These are phyloP conservation scores for Aphelenchoides fujianensis DNA, from an alignment of 1,140 invertebrate species.

Conservation along the genomic window DNA sequence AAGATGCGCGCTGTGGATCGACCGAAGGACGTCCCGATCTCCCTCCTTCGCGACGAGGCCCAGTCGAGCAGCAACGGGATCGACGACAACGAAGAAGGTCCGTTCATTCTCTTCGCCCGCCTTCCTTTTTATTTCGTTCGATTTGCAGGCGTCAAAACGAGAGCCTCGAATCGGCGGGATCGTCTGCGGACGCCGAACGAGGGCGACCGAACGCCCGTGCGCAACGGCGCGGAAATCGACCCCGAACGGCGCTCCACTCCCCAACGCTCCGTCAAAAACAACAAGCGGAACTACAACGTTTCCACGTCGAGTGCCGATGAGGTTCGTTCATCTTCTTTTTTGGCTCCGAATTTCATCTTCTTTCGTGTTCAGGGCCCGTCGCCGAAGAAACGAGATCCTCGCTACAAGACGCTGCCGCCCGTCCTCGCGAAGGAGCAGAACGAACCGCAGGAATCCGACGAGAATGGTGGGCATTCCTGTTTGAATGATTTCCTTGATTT, in stretches of 20 bases:
- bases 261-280: constrained; percentile 5
- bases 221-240: neutral
- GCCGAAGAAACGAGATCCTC: neutral
- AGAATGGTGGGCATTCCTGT: neutral
- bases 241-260: constrained; percentile 2
- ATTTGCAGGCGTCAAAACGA: neutral
- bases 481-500: no score
- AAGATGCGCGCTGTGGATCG: constrained; percentile 70
- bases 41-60: neutral
- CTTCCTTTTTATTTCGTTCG: neutral
- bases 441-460: neutral
- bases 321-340: neutral
- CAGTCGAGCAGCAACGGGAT: neutral
- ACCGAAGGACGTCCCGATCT: constrained; percentile 12
- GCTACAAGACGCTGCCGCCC: neutral
- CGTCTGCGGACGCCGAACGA: constrained; percentile 5
- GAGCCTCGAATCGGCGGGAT: constrained; percentile 10
- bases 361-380: neutral
- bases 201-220: neutral
- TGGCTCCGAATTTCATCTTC: neutral
- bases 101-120: neutral
- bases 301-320: constrained; percentile 12
- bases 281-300: constrained; percentile 7
- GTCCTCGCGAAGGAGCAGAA: neutral
- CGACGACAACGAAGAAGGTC: constrained; percentile 12